A percentile compares a stretch with the other conserved stretches of the same genome.
These are phyloP conservation scores for Stegana nigrithorax DNA, from an alignment of 2,888 invertebrate species.

Conservation along the genomic window DNA sequence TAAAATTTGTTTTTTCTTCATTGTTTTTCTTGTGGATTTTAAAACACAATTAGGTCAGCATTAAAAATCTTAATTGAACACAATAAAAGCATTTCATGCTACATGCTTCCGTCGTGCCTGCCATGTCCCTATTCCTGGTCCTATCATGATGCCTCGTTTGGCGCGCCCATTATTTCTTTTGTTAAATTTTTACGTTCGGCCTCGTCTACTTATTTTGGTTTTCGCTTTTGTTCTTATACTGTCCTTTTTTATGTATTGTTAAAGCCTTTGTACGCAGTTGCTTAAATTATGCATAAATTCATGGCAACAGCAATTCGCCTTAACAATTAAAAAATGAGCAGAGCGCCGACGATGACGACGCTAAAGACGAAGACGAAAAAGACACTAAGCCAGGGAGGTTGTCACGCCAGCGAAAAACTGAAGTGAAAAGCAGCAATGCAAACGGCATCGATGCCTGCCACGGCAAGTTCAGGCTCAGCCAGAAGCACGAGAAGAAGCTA, in stretches of 20 bases:
- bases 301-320: too few relatives aligned
- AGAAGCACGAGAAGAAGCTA: too few relatives aligned
- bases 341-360: conserved; percentile 20
- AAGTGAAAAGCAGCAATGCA: background rate
- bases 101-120: too few relatives aligned
- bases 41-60: conserved; percentile 29
- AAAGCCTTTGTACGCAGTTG: background rate
- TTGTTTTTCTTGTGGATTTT: background rate
- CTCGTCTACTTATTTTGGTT: too few relatives aligned
- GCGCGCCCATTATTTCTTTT: too few relatives aligned
- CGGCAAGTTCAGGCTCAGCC: too few relatives aligned
- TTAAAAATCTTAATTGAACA: conserved; percentile 25
- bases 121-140: too few relatives aligned
- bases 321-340: conserved; percentile 48
- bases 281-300: conserved; percentile 48
- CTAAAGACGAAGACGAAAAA: too few relatives aligned
- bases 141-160: too few relatives aligned
- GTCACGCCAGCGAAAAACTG: background rate
- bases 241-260: background rate
- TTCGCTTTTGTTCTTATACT: background rate
- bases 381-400: too few relatives aligned
- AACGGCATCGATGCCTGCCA: background rate
- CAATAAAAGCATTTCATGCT: background rate
- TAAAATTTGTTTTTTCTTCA: background rate
- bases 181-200: too few relatives aligned